Evolutionary conservation across 2,113 vertebrate species (phyloP).

Genomic region (Dasypus novemcinctus): DNA sequence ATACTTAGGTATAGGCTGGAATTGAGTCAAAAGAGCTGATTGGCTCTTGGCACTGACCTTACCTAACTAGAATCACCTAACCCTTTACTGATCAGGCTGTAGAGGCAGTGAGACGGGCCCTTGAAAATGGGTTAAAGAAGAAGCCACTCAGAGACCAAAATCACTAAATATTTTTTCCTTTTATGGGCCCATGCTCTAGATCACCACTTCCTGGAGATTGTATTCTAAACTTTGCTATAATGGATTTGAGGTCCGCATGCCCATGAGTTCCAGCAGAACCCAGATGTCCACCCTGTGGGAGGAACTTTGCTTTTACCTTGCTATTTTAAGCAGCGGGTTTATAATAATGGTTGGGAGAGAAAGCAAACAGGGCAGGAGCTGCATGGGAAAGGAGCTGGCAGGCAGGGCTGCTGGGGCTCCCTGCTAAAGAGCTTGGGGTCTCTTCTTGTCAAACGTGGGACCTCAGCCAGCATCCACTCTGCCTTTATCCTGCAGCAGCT

Average conservation of each 20-base stretch:
- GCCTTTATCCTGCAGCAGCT: background rate
- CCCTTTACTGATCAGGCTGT: background rate
- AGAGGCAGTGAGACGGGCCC: conserved; percentile 12
- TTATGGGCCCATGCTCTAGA: conserved; percentile 84
- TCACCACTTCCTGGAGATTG: conserved; percentile 84
- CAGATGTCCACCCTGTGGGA: conserved; percentile 76
- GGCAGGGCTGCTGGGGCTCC: background rate
- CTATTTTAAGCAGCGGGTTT: conserved; percentile 85
- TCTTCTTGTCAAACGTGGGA: background rate
- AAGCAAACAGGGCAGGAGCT: conserved; percentile 43
- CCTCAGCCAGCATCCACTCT: conserved; percentile 49
- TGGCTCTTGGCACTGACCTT: background rate
- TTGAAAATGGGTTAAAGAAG: conserved; percentile 76
- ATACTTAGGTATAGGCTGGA: background rate
- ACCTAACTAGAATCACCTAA: background rate
- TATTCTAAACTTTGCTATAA: conserved; percentile 79
- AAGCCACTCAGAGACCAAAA: conserved; percentile 73
- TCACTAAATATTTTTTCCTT: conserved; percentile 87
- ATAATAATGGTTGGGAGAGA: conserved; percentile 79
- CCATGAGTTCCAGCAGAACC: conserved; percentile 78
- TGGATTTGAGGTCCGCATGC: conserved; percentile 78
- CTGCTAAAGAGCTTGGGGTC: background rate
- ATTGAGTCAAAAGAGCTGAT: background rate
- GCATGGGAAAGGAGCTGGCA: conserved; percentile 68
- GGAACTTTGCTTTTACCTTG: conserved; percentile 74